Evolutionary conservation across 1,140 invertebrate genomes (phyloP).

Genomic region (Drosophila murphyi): DNA sequence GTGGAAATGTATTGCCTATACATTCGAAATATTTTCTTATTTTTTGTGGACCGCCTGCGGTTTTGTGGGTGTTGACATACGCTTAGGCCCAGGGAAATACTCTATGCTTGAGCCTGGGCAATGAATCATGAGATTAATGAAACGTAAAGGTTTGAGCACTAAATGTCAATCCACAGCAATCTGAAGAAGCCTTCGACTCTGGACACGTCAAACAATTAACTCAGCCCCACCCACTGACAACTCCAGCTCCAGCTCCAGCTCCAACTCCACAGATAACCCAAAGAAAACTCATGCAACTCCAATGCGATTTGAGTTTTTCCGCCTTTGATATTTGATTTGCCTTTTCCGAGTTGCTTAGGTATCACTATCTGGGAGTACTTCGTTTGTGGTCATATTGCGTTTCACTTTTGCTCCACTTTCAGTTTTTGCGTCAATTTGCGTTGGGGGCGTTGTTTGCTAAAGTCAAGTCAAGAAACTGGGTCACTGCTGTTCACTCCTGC

Average conservation of each 20-base stretch:
- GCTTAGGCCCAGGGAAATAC: constrained; percentile 41
- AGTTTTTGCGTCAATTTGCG: constrained; percentile 60
- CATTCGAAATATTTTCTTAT: not conserved
- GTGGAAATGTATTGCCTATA: constrained; percentile 12
- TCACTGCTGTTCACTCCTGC: constrained; percentile 50
- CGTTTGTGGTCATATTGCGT: constrained; percentile 77
- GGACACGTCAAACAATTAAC: constrained; percentile 41
- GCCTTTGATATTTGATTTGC: constrained; percentile 60
- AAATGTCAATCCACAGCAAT: constrained; percentile 59
- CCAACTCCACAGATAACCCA: not conserved
- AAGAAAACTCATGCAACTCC: not conserved
- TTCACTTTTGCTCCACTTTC: constrained; percentile 75
- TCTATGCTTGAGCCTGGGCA: constrained; percentile 19
- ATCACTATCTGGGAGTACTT: constrained; percentile 16
- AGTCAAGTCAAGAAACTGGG: constrained; percentile 50
- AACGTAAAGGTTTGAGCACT: constrained; percentile 27
- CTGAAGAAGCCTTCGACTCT: constrained; percentile 50
- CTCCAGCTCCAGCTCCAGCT: not conserved
- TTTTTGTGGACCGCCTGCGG: constrained; percentile 55
- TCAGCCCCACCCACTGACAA: constrained; percentile 10
- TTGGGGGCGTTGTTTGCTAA: constrained; percentile 51
- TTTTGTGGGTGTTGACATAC: constrained; percentile 77
- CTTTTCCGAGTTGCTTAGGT: constrained; percentile 31
- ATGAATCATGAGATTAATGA: constrained; percentile 75
- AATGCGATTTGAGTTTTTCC: constrained; percentile 12